Percentiles rank a stretch among this genome's conserved stretches.
Conservation (phyloP, 2,888 invertebrate genomes). For the Rhagonycha fulva region DNA sequence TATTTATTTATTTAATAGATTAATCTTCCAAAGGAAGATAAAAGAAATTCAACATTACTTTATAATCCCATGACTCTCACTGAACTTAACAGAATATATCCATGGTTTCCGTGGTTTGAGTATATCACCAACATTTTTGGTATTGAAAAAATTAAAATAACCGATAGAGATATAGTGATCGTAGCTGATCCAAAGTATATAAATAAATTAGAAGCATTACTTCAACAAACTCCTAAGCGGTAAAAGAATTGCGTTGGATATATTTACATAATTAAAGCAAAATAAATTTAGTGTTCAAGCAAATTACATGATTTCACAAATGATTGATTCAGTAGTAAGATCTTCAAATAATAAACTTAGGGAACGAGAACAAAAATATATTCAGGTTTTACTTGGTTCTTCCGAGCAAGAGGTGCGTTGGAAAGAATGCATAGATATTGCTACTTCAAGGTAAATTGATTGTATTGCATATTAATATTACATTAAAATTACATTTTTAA, state of each 20-base stretch:
- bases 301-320: conserved; percentile 84
- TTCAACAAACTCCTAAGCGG: conserved; percentile 60
- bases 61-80: conserved; percentile 88
- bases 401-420: conserved; percentile 76
- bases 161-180: conserved; percentile 75
- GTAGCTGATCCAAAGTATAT: conserved; percentile 85
- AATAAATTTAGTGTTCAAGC: conserved; percentile 65
- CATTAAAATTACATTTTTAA: conserved; percentile 1
- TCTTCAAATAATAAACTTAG: conserved; percentile 10
- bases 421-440: conserved; percentile 87
- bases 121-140: conserved; percentile 83
- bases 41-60: conserved; percentile 84
- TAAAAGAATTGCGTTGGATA: conserved; percentile 24
- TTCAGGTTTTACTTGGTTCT: background rate
- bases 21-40: conserved; percentile 84
- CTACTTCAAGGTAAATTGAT: conserved; percentile 67
- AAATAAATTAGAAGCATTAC: conserved; percentile 66
- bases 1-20: conserved; percentile 60
- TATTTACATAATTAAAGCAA: background rate
- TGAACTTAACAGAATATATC: conserved; percentile 75
- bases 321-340: conserved; percentile 46
- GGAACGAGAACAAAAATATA: conserved; percentile 5
- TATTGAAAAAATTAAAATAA: conserved; percentile 61
- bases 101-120: conserved; percentile 77
- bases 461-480: background rate